Percentiles rank a stretch among this genome's conserved stretches.
Evolutionary conservation across 2,888 invertebrate species (phyloP).

Genomic region (Nysson spinosus): DNA sequence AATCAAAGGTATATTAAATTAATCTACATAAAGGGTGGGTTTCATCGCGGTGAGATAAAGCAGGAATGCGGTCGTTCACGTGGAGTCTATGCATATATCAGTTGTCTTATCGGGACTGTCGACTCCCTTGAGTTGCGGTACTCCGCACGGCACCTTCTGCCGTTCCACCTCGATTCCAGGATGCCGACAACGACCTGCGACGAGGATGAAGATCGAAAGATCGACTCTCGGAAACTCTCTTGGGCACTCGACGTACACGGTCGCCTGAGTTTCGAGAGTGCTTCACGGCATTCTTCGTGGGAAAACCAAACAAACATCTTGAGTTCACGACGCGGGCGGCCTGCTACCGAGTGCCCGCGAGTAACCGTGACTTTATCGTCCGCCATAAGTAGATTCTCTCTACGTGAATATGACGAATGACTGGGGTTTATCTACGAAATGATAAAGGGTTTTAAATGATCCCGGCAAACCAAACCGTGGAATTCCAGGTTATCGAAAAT

Average conservation of each 20-base stretch:
- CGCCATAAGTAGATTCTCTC: constrained; percentile 18
- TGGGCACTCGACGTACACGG: constrained; percentile 52
- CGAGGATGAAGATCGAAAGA: constrained; percentile 50
- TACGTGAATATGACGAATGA: too few relatives aligned
- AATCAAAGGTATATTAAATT: too few relatives aligned
- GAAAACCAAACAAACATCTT: constrained; percentile 76
- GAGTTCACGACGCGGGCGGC: constrained; percentile 60
- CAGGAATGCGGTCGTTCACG: neutral
- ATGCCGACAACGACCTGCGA: constrained; percentile 25
- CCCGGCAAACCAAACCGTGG: too few relatives aligned
- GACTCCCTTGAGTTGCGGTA: constrained; percentile 17
- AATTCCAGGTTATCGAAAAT: too few relatives aligned
- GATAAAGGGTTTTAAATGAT: too few relatives aligned
- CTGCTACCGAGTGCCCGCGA: constrained; percentile 48
- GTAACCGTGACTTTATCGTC: constrained; percentile 42
- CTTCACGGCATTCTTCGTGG: constrained; percentile 72
- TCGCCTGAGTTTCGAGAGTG: constrained; percentile 54
- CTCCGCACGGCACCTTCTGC: constrained; percentile 16
- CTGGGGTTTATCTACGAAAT: too few relatives aligned
- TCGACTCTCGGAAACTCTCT: constrained; percentile 63
- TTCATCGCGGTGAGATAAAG: too few relatives aligned
- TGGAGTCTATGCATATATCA: neutral
- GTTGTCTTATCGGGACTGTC: constrained; percentile 2
- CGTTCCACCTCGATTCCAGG: constrained; percentile 30
- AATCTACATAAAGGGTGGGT: too few relatives aligned